A percentile compares a stretch with the other conserved stretches of the same genome.
phyloP scores from a whole-genome alignment of 53 echinoderm and acorn worm genomes.

The Henricia sp. region DNA sequence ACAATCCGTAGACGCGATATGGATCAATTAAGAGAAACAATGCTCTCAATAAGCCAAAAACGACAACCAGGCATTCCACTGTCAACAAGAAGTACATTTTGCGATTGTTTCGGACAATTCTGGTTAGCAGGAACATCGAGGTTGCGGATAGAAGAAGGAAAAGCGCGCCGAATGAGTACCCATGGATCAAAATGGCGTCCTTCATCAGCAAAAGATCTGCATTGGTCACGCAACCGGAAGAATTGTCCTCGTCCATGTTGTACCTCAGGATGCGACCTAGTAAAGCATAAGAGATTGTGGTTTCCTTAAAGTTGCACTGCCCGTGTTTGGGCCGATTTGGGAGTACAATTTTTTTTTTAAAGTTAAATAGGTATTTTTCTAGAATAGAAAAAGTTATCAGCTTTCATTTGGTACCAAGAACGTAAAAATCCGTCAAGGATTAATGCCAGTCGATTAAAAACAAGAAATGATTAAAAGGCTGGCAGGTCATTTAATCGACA shows the following conservation, averaged over 20 bases:
- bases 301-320: too few species aligned
- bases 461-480: too few species aligned
- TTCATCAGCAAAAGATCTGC: neutral
- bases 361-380: too few species aligned
- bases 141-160: slow-evolving; percentile 8
- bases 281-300: neutral
- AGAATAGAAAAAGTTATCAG: too few species aligned
- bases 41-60: slow-evolving; percentile 47
- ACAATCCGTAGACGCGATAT: slow-evolving; percentile 49
- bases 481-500: too few species aligned
- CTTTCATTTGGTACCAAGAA: too few species aligned
- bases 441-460: too few species aligned
- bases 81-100: slow-evolving; percentile 46
- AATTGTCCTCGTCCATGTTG: slow-evolving; percentile 7
- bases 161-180: slow-evolving; percentile 23
- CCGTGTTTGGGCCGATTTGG: too few species aligned
- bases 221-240: slow-evolving; percentile 1
- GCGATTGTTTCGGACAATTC: neutral
- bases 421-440: too few species aligned
- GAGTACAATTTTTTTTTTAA: too few species aligned
- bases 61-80: slow-evolving; percentile 58
- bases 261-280: neutral
- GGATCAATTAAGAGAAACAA: slow-evolving; percentile 66
- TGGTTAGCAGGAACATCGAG: neutral
- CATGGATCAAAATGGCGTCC: slow-evolving; percentile 14